Evolutionary conservation across 2,888 invertebrate genomes (phyloP).

Genomic region (Allacma fusca): DNA sequence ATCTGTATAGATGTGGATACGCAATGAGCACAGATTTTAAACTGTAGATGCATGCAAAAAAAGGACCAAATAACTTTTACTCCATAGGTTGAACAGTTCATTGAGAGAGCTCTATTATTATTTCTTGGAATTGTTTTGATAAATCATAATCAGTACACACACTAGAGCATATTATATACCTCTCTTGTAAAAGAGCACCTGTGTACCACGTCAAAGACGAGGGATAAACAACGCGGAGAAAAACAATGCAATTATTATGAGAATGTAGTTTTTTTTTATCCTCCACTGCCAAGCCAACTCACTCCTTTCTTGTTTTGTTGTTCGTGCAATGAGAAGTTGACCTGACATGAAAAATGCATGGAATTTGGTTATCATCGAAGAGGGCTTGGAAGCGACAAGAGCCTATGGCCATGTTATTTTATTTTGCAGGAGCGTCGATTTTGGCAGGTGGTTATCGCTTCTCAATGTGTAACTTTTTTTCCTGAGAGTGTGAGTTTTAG

Average conservation of each 20-base stretch:
- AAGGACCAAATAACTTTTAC: no score
- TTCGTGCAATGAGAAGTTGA: conserved; percentile 1
- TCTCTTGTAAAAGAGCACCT: no score
- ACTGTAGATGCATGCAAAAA: no score
- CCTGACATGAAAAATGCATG: conserved; percentile 16
- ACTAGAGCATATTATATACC: no score
- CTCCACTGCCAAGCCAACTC: not conserved
- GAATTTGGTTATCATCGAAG: not conserved
- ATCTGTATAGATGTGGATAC: no score
- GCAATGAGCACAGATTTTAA: no score
- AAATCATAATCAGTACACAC: no score
- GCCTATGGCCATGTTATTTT: not conserved
- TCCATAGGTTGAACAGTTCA: not conserved
- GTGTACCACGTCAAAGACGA: no score
- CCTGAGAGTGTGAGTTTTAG: no score
- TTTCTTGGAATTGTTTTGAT: not conserved
- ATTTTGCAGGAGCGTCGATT: conserved; percentile 16
- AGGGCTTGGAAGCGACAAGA: not conserved
- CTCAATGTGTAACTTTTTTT: conserved; percentile 6
- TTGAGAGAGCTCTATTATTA: not conserved
- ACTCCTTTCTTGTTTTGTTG: not conserved
- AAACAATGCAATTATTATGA: conserved; percentile 2
- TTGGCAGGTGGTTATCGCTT: conserved; percentile 5
- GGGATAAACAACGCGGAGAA: not conserved
- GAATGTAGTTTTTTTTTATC: not conserved